Base-by-base conservation (phyloP, 2,113 vertebrate species). In the Indicator maculatus region DNA sequence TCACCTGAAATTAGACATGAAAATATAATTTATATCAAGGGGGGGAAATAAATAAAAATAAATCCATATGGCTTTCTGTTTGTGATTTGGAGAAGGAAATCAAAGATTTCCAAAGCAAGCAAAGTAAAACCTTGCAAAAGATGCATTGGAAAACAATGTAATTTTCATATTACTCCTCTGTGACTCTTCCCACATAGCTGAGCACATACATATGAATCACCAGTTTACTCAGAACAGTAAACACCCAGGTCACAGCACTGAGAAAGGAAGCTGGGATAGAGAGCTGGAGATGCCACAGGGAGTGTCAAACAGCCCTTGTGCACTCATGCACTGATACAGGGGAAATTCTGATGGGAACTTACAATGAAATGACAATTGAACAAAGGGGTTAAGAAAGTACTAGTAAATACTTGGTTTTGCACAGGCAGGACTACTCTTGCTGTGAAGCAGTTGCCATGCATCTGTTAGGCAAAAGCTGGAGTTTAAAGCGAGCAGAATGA, bases 181-280 rank as follows among this genome's bases (percentile, higher is more conserved):
- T 89, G 75, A 85, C 44, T 95, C 87, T 93, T 82, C 94, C 93
- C 89, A 96, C 94, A 93, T 31, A 89, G 84, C 86, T 83, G 77
- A 93, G 55, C 74, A 92, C 67, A 78, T 79, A 87, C 39, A 24
- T 44, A 81, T 95, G 95, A 93, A 89, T 96, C 96, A 96, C 78
- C n/a, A 50, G 78, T 96, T 95, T 91, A 89, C 84, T 91, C 86
- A 80, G 86, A 96, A 59, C 70, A 90, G 89, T 93, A 89, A 94
- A 90, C 80, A 93, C 36, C 30, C 69, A 94, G 56, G 69, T 90
- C 83, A 77, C 52, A 83, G 93, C 45, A 33, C 69, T 15, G 76
- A 66, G 83, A 80, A 58, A 45, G 56, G 92, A 81, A 74, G 69
- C 56, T 83, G 89, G 73, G 71, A 76, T 39, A 75, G 59, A n/a